phyloP scores from a whole-genome alignment of 2,113 vertebrate species.

The Cyprinodon brontotheroides region DNA sequence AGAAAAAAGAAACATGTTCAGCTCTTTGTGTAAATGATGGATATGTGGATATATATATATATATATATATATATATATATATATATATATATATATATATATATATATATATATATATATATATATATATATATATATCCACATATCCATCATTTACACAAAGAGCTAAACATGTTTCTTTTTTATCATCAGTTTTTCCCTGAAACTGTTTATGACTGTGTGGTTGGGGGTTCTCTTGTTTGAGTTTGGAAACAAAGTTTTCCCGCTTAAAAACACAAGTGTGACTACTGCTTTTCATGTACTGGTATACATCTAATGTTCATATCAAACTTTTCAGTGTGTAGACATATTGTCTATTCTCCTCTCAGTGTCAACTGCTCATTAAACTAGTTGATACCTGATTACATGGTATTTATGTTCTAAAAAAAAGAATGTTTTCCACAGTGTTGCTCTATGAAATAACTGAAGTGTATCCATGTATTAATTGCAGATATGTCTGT shows the following conservation, averaged over 20 bases:
- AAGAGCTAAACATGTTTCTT: no score
- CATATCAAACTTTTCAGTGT: neutral
- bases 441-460: neutral
- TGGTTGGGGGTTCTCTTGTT: neutral
- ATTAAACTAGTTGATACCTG: neutral
- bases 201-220: neutral
- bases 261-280: neutral
- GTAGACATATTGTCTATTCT: neutral
- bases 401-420: neutral
- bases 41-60: no score
- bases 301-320: neutral
- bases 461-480: neutral
- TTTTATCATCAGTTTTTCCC: neutral
- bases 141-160: no score
- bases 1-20: no score
- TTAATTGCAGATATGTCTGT: neutral
- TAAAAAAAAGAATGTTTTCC: neutral
- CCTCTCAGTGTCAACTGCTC: neutral
- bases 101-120: no score
- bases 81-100: no score
- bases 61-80: no score
- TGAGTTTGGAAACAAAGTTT: neutral
- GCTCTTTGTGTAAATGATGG: no score
- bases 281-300: neutral
- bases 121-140: no score